phyloP scores from a whole-genome alignment of 2,113 vertebrate species.

The Tachycineta bicolor region DNA sequence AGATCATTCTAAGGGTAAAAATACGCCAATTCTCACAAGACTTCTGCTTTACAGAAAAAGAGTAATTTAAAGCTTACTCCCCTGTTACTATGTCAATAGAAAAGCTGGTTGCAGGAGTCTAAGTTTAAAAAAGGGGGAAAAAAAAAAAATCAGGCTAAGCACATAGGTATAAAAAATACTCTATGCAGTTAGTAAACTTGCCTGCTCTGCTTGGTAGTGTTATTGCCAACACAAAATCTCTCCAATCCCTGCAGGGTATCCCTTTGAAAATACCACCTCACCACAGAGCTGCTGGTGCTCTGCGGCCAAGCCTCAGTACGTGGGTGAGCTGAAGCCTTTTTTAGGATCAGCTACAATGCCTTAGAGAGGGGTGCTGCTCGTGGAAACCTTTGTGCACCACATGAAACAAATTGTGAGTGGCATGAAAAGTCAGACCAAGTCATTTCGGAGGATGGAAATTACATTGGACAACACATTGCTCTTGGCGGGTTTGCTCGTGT shows the following conservation, averaged over 20 bases:
- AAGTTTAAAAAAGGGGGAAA: neutral
- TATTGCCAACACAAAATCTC: neutral
- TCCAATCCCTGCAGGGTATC: neutral
- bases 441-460: conserved; percentile 23
- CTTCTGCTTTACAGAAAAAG: conserved; percentile 63
- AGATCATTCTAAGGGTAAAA: conserved; percentile 79
- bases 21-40: conserved; percentile 73
- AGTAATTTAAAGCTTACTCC: conserved; percentile 64
- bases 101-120: conserved; percentile 31
- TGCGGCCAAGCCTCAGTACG: neutral
- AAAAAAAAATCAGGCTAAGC: neutral
- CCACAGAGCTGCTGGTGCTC: neutral
- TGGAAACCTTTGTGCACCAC: neutral
- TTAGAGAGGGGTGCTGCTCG: neutral
- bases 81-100: conserved; percentile 54
- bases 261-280: neutral
- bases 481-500: neutral
- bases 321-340: neutral
- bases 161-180: neutral
- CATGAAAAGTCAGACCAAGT: conserved; percentile 40
- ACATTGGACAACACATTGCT: neutral
- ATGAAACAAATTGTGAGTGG: conserved; percentile 12
- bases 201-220: neutral
- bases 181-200: neutral
- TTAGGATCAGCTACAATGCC: neutral